Percentiles rank a stretch among this genome's conserved stretches.
These are phyloP conservation scores for Microcebus lehilahytsara DNA, from an alignment of 2,113 vertebrate species.

Conservation along the genomic window DNA sequence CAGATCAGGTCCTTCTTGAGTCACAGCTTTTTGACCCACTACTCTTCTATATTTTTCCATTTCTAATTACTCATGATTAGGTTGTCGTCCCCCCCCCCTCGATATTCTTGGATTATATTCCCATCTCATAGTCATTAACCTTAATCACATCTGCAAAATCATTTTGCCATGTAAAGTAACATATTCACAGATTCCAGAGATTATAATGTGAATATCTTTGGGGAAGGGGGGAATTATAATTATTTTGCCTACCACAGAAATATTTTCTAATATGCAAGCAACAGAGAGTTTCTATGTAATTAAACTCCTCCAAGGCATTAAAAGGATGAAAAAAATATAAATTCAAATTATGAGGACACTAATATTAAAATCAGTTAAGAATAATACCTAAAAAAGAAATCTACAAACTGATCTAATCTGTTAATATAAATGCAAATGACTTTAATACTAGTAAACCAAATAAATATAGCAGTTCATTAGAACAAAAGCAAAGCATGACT, in stretches of 20 bases:
- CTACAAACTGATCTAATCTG: not conserved
- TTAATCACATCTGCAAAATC: not conserved
- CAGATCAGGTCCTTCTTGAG: not conserved
- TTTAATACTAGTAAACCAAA: not conserved
- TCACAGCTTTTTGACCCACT: not conserved
- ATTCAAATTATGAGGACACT: not conserved
- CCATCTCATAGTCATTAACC: not conserved
- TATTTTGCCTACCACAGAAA: not conserved
- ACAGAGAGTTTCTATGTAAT: not conserved
- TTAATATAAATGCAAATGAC: not conserved
- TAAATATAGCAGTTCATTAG: not conserved
- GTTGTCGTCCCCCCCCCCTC: not conserved
- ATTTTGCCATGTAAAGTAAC: not conserved
- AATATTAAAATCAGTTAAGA: not conserved
- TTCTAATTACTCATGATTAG: not conserved
- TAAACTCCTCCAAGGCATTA: not conserved
- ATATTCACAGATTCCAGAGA: not conserved
- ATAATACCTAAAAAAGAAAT: not conserved
- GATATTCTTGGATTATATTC: not conserved
- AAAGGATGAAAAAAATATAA: not conserved
- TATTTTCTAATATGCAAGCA: not conserved
- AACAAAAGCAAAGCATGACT: not conserved
- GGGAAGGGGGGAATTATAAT: not conserved
- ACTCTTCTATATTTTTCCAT: not conserved
- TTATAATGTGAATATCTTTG: not conserved